Base-by-base conservation (phyloP, 2,888 invertebrate genomes). In the Diaprepes abbreviatus region DNA sequence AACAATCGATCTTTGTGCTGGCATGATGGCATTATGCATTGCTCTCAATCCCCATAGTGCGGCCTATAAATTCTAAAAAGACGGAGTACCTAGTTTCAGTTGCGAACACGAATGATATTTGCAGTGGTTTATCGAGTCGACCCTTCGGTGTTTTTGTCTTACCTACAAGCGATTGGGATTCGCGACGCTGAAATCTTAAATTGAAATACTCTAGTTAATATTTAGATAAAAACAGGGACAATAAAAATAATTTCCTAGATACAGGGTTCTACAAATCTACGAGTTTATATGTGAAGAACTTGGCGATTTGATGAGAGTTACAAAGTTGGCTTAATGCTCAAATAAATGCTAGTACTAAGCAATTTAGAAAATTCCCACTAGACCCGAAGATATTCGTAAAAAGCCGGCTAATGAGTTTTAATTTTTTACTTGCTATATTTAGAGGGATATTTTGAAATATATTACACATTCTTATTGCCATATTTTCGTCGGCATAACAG, bases 1-100 rank as follows among this genome's bases (percentile, higher is more conserved):
- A 36, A 50, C 52, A 52, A 68, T 68, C 68, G 68, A 68, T 68
- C 62, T 63, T 68, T 57, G 38, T 50, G 62, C 35, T 33, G 55
- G 40, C 52, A 60, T 50, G 60, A 40, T 54, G 63, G 57, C 68
- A 68, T 68, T 68, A 68, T 63, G 68, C 50, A 57, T 57, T 43
- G 55, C 63, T 68, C 48, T 57, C 43, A 35, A 48, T 62, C 55
- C 48, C 67, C 63, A 31, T 19, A 50, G 62, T 63, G 68, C 66
- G 66, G 67, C 59, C 62, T 67, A 55, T 67, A 67, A 67, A 67
- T 67, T 67, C 62, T 59, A 67, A 67, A 67, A 67, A 67, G 67
- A 62, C 62, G 36, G 67, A 67, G 62, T 67, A 48, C 35, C 54
- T 62, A 55, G 54, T 62, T 67, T 48, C 67, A 67, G 43, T 67